Percentiles rank a stretch among this genome's conserved stretches.
Evolutionary conservation across 1,140 invertebrate genomes (phyloP).

Genomic region (Oedothorax gibbosus): DNA sequence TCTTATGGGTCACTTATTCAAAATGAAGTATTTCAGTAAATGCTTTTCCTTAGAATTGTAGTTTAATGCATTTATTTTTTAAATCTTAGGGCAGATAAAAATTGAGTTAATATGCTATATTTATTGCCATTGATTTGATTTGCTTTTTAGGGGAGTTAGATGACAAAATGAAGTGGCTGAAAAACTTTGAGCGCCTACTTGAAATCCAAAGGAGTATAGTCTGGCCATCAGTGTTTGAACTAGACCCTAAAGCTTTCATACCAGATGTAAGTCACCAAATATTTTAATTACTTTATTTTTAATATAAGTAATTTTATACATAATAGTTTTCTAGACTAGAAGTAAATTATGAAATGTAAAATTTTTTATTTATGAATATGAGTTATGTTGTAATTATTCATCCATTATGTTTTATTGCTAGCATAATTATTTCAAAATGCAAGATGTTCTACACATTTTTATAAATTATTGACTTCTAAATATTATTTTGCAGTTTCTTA

Average conservation of each 20-base stretch:
- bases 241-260: constrained; percentile 76
- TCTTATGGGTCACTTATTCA: neutral
- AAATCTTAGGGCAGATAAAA: neutral
- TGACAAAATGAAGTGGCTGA: constrained; percentile 80
- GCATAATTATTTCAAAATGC: too few relatives aligned
- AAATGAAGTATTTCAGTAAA: neutral
- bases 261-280: constrained; percentile 72
- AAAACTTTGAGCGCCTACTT: constrained; percentile 79
- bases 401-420: too few relatives aligned
- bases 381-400: too few relatives aligned
- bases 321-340: too few relatives aligned
- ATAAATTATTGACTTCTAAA: neutral
- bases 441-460: neutral
- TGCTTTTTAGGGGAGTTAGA: constrained; percentile 75
- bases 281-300: constrained; percentile 16
- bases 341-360: too few relatives aligned
- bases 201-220: constrained; percentile 78
- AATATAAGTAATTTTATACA: neutral
- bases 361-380: too few relatives aligned
- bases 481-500: constrained; percentile 70
- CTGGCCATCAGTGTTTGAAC: constrained; percentile 77
- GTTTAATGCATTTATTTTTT: neutral
- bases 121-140: neutral
- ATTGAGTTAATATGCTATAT: neutral
- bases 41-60: too few relatives aligned